Evolutionary conservation across 53 echinoderm and acorn worm species (phyloP).

Genomic region (Zoroaster sp.): DNA sequence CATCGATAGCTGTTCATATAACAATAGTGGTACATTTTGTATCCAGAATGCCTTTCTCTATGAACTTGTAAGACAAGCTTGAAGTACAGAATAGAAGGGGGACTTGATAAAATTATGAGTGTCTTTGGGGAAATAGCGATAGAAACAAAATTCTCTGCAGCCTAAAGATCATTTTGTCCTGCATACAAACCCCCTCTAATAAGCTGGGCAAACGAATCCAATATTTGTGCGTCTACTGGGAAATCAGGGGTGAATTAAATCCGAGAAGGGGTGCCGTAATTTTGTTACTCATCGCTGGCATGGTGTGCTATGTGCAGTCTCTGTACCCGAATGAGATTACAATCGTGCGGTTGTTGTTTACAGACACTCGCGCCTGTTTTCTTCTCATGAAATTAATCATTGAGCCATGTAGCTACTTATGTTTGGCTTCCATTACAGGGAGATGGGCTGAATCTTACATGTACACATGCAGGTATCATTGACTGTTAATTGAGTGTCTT

Average conservation of each 20-base stretch:
- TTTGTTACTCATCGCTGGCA: constrained; percentile 60
- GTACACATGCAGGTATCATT: neutral
- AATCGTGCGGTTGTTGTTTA: constrained; percentile 55
- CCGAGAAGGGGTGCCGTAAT: constrained; percentile 41
- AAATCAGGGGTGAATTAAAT: constrained; percentile 56
- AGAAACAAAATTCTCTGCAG: neutral
- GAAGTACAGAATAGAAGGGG: neutral
- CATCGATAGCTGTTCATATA: neutral
- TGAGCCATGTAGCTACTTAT: constrained; percentile 40
- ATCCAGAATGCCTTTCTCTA: neutral
- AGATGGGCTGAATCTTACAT: neutral
- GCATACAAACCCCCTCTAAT: constrained; percentile 40
- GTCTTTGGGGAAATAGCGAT: constrained; percentile 23
- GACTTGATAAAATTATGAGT: constrained; percentile 14
- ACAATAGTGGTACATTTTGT: neutral
- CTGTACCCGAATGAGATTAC: constrained; percentile 54
- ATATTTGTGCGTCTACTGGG: constrained; percentile 44
- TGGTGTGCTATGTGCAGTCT: neutral
- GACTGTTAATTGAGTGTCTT: neutral
- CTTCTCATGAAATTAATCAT: constrained; percentile 39
- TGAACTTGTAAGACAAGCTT: constrained; percentile 37
- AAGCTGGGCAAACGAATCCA: constrained; percentile 49
- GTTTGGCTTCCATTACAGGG: constrained; percentile 12
- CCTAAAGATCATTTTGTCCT: constrained; percentile 31
- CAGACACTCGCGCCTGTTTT: constrained; percentile 43